These are phyloP conservation scores for Scaptomyza graminum DNA, from an alignment of 1,140 invertebrate genomes.

Conservation along the genomic window DNA sequence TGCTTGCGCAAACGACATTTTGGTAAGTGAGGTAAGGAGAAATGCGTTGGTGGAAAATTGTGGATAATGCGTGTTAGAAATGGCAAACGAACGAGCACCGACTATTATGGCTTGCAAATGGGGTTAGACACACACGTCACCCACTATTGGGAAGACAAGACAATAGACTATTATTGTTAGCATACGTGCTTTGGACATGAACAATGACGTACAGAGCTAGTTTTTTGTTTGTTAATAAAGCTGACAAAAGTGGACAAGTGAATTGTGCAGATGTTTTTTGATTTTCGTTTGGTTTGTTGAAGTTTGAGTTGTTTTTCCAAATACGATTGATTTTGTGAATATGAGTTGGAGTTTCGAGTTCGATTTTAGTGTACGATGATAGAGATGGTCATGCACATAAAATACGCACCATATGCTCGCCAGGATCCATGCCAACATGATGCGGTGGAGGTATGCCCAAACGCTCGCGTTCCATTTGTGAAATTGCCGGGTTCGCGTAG, in stretches of 20 bases:
- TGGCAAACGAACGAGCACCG: constrained; percentile 24
- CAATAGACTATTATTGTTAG: constrained; percentile 21
- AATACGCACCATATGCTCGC: constrained; percentile 86
- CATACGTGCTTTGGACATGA: constrained; percentile 44
- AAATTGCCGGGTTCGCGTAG: constrained; percentile 88
- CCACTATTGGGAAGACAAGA: background rate
- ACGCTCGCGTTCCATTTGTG: constrained; percentile 93
- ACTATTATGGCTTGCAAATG: constrained; percentile 24
- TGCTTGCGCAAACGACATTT: constrained; percentile 41
- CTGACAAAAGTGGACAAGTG: constrained; percentile 62
- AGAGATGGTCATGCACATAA: constrained; percentile 71
- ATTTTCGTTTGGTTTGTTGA: constrained; percentile 47
- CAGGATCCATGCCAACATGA: constrained; percentile 86
- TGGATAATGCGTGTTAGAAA: constrained; percentile 36
- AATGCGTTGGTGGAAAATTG: constrained; percentile 22
- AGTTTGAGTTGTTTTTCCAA: constrained; percentile 63
- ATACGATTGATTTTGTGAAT: constrained; percentile 84
- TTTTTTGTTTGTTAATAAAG: constrained; percentile 21
- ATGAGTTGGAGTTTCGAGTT: constrained; percentile 64
- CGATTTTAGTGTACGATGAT: constrained; percentile 84
- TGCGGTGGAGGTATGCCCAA: constrained; percentile 89
- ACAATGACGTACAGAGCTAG: constrained; percentile 30
- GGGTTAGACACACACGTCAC: constrained; percentile 34
- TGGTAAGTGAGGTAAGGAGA: constrained; percentile 12
- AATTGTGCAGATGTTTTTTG: constrained; percentile 61